phyloP scores from a whole-genome alignment of 35 echinoderm and acorn worm species.

The Lytechinus variegatus region DNA sequence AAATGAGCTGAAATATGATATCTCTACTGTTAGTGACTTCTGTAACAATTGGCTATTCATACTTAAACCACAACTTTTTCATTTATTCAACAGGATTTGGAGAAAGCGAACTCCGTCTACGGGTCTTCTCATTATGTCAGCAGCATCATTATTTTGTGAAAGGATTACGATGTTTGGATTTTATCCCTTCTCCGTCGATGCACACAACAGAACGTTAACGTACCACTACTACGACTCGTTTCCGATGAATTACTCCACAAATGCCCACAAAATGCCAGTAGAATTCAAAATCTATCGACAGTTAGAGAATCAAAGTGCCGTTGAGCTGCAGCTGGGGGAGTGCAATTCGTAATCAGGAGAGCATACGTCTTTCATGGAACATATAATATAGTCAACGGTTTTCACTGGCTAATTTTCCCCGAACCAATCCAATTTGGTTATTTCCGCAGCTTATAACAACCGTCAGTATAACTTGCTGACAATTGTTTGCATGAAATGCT shows the following conservation, averaged over 20 bases:
- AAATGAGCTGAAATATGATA: no score
- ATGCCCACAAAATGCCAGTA: constrained; percentile 46
- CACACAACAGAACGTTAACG: not conserved
- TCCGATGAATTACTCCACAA: constrained; percentile 34
- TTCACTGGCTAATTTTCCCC: no score
- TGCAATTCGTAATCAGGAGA: not conserved
- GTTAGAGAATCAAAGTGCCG: constrained; percentile 21
- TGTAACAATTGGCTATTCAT: no score
- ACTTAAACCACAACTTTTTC: no score
- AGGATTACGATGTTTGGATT: constrained; percentile 55
- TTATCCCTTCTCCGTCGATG: constrained; percentile 52
- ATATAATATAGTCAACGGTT: no score
- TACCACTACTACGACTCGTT: constrained; percentile 53
- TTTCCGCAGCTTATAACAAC: no score
- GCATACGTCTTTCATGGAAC: no score
- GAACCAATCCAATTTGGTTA: no score
- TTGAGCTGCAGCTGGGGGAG: not conserved
- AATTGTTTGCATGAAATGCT: no score
- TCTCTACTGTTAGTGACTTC: no score
- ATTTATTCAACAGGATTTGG: constrained; percentile 51
- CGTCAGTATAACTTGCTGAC: no score
- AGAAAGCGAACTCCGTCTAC: not conserved
- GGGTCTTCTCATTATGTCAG: constrained; percentile 47
- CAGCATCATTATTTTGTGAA: constrained; percentile 53
- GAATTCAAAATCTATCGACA: constrained; percentile 30